These are phyloP conservation scores for Bos taurus DNA, from an alignment of 2,113 vertebrate species.

Conservation along the genomic window ARS-UCD2.0 NC_037336.1:61120501-61121000, in stretches of 20 bases:
- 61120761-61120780: not conserved
- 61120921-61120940: not conserved
- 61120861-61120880: not conserved
- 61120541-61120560: not conserved
- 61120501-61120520: not conserved
- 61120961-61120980: not conserved
- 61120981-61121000: not conserved
- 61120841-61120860: not conserved
- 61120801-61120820: not conserved
- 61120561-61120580: not conserved
- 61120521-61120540: not conserved
- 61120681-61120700: not conserved
- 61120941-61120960: not conserved
- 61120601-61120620: not conserved
- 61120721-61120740: not conserved
- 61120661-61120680: not conserved
- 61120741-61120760: not conserved
- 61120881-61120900: not conserved
- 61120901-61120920: not conserved
- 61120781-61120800: not conserved
- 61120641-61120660: not conserved
- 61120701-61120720: not conserved
- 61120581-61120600: not conserved
- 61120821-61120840: not conserved
- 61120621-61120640: not conserved